These are phyloP conservation scores for Melanaphis sacchari DNA, from an alignment of 1,140 invertebrate species.

Conservation along the genomic window DNA sequence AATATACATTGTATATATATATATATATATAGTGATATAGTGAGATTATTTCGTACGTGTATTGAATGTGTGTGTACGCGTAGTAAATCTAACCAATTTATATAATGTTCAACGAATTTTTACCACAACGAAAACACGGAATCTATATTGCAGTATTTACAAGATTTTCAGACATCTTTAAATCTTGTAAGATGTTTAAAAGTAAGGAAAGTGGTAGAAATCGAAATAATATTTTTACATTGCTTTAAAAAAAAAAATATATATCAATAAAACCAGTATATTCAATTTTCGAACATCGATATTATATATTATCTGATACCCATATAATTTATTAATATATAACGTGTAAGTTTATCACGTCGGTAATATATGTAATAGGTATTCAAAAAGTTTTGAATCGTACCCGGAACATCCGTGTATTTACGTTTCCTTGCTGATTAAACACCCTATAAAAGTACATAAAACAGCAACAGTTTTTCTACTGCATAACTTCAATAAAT, in stretches of 20 bases:
- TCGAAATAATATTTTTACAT: not conserved
- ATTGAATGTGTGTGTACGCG: no score
- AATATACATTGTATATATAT: no score
- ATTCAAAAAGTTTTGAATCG: not conserved
- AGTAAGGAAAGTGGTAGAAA: not conserved
- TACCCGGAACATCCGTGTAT: not conserved
- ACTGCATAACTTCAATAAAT: not conserved
- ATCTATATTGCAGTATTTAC: no score
- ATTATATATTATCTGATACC: not conserved
- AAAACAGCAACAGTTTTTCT: not conserved
- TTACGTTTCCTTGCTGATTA: not conserved
- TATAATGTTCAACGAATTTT: no score
- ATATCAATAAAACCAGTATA: not conserved
- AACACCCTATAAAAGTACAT: not conserved
- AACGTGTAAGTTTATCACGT: not conserved
- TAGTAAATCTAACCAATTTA: no score
- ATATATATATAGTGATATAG: no score
- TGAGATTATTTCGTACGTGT: no score
- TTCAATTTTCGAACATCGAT: not conserved
- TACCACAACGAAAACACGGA: no score
- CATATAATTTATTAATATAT: not conserved
- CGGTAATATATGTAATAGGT: not conserved
- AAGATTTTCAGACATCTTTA: not conserved
- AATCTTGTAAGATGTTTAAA: not conserved
- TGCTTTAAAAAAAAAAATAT: not conserved